These are phyloP conservation scores for Paralichthys olivaceus DNA, from an alignment of 2,113 vertebrate species.

Conservation along the genomic window DNA sequence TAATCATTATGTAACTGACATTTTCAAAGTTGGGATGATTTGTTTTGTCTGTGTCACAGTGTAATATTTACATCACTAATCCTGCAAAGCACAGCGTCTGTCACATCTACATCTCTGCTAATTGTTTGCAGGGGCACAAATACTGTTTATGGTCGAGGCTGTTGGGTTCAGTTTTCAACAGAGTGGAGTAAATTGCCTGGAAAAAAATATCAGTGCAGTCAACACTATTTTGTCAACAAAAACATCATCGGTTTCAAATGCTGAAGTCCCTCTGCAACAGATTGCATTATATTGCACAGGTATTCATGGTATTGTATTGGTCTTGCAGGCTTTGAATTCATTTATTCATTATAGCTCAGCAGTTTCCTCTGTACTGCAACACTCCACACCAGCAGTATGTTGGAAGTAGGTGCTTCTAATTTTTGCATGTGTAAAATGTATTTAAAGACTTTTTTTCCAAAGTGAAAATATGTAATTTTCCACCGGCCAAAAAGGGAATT, in stretches of 20 bases:
- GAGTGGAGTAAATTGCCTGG: not conserved
- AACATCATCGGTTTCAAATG: not conserved
- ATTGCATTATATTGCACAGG: not conserved
- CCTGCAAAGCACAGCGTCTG: not conserved
- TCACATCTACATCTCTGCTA: constrained; percentile 7
- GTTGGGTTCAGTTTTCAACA: constrained; percentile 17
- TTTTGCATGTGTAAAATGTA: too few relatives aligned
- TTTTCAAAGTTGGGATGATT: not conserved
- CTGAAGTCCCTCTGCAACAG: not conserved
- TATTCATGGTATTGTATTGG: not conserved
- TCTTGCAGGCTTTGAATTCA: not conserved
- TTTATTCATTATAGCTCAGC: not conserved
- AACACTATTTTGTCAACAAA: not conserved
- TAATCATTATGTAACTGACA: not conserved
- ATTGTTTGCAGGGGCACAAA: constrained; percentile 1
- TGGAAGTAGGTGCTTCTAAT: not conserved
- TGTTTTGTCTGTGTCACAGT: constrained; percentile 4
- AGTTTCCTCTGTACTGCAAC: not conserved
- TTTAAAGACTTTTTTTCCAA: too few relatives aligned
- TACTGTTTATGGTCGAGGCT: not conserved
- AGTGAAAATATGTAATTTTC: too few relatives aligned
- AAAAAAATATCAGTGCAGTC: not conserved
- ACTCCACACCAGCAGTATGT: too few relatives aligned
- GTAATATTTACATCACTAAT: constrained; percentile 13
- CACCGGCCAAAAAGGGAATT: too few relatives aligned